Conservation (phyloP, 2,113 vertebrate genomes). For the Eublepharis macularius region DNA sequence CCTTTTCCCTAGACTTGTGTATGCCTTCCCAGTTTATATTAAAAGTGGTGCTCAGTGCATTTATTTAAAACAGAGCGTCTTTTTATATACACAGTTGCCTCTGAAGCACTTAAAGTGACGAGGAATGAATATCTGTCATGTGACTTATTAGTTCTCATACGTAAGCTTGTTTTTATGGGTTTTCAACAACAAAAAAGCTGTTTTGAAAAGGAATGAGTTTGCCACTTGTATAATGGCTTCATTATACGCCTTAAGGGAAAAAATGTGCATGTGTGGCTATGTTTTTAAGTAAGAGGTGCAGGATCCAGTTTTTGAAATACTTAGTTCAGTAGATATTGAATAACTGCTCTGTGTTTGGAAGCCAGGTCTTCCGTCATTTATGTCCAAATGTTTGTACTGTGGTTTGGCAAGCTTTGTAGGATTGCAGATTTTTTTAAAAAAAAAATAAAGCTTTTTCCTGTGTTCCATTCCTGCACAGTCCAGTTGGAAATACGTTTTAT, state of each 20-base stretch:
- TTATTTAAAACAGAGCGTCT: slow-evolving; percentile 69
- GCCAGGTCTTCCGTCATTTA: slow-evolving; percentile 50
- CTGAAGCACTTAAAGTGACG: slow-evolving; percentile 41
- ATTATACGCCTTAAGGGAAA: slow-evolving; percentile 23
- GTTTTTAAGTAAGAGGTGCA: slow-evolving; percentile 11
- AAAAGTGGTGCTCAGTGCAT: slow-evolving; percentile 45
- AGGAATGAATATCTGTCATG: slow-evolving; percentile 30
- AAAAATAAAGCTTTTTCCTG: slow-evolving; percentile 53
- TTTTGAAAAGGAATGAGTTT: slow-evolving; percentile 22
- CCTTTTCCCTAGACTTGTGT: slow-evolving; percentile 43
- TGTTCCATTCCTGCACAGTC: slow-evolving; percentile 42
- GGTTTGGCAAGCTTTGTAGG: slow-evolving; percentile 59
- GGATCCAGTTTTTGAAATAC: slow-evolving; percentile 49
- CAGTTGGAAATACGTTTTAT: slow-evolving; percentile 46
- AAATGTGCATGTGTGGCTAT: slow-evolving; percentile 1
- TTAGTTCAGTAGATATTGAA: slow-evolving; percentile 55
- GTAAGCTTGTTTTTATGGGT: not conserved
- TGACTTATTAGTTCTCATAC: slow-evolving; percentile 42
- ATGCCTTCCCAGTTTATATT: slow-evolving; percentile 81
- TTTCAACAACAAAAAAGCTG: slow-evolving; percentile 29
- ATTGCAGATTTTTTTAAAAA: slow-evolving; percentile 13
- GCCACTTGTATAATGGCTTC: slow-evolving; percentile 3
- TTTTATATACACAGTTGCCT: slow-evolving; percentile 62
- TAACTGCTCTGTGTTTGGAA: slow-evolving; percentile 58
- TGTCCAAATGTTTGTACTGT: slow-evolving; percentile 52